Base-by-base conservation (phyloP, 2,797 vertebrate genomes). In the Salarias fasciatus region DNA sequence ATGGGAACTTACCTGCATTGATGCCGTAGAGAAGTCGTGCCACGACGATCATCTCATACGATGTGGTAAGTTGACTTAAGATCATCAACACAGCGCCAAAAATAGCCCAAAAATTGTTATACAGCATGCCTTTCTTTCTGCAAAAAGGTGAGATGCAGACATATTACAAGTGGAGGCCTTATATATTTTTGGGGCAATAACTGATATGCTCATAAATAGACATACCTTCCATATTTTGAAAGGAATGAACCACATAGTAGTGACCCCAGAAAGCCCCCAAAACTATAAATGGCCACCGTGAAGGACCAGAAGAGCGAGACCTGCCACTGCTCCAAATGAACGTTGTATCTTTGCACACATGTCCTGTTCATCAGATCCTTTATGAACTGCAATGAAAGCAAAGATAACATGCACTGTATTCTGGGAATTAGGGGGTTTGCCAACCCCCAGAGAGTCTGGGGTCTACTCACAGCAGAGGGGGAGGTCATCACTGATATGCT, bases 21-120 rank as follows among this genome's bases (percentile, higher is more conserved):
- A 92, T 37, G 31, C 90, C 90, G 1, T 83, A 89, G n/a, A 94
- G 36, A 29, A 94, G 59, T 5, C 92, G 85, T n/a, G 69, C 92
- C 11, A 66, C 82, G 72, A 94, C 79, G 70, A 94, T 92, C 89
- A 94, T 94, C 83, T 93, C 93, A 72, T 93, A 94, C 13, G 92
- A 93, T 45, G 42, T 33, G 5, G 89, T 83, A 2, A 38, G 72
- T 76, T 77, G 67, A 55, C 92, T 93, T 12, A 86, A 55, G 28
- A 92, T 13, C 89, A 94, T 92, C 68, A 93, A 45, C 50, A 89
- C 9, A 2, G 91, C 89, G 47, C 82, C 91, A 11, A 28, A 9
- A 41, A 94, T 78, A 24, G 83, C 80, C 66, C 87, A 33, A 33
- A 87, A 38, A 42, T 89, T 92, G 72, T 91, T 93, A 0, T 91